Conservation (phyloP, 2,888 invertebrate genomes). For the Ichneumoninae sp. region DNA sequence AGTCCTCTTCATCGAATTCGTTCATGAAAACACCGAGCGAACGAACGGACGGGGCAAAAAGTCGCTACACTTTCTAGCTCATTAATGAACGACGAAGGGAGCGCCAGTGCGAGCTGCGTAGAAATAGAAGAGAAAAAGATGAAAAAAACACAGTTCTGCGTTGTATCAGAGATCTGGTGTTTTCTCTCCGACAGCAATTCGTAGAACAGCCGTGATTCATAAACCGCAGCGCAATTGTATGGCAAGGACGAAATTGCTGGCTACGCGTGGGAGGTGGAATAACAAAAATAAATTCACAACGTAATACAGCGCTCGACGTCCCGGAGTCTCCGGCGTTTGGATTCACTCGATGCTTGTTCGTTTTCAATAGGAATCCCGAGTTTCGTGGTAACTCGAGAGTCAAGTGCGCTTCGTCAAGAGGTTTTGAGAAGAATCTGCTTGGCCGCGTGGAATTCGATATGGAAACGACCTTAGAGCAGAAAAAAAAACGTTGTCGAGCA, state of each 20-base stretch:
- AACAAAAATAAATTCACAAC: conserved; percentile 45
- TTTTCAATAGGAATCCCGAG: neutral
- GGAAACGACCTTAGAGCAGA: conserved; percentile 2
- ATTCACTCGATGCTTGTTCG: conserved; percentile 18
- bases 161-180: conserved; percentile 26
- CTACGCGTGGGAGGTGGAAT: conserved; percentile 61
- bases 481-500: conserved; percentile 22
- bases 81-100: conserved; percentile 43
- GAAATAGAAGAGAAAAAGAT: neutral
- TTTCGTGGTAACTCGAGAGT: conserved; percentile 34
- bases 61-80: conserved; percentile 35
- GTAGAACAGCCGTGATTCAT: conserved; percentile 65
- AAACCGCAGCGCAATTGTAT: conserved; percentile 63
- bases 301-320: conserved; percentile 2
- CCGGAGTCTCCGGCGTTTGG: conserved; percentile 2
- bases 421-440: conserved; percentile 16
- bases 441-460: conserved; percentile 27
- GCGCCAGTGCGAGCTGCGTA: neutral
- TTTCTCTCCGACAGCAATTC: conserved; percentile 38
- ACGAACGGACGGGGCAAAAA: conserved; percentile 48
- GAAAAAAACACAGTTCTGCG: conserved; percentile 31
- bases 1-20: neutral
- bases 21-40: neutral
- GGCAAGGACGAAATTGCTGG: conserved; percentile 54
- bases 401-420: conserved; percentile 3